Percentiles rank a stretch among this genome's conserved stretches.
Evolutionary conservation across 2,888 invertebrate genomes (phyloP).

Genomic region (Resseliella maxima): DNA sequence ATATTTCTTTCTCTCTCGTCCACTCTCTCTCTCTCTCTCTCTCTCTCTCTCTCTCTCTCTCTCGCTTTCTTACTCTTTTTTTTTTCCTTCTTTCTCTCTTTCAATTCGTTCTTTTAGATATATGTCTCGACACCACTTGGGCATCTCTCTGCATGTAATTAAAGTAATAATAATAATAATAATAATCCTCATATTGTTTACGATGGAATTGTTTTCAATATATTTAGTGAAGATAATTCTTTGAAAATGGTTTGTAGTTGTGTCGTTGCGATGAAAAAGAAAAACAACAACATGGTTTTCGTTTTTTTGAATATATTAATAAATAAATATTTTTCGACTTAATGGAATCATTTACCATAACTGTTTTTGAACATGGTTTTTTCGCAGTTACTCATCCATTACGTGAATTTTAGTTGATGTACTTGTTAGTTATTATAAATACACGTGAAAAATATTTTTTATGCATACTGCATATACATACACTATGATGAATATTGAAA

Average conservation of each 20-base stretch:
- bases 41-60: too few species aligned
- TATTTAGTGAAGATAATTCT: slow-evolving; percentile 47
- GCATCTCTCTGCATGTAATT: neutral
- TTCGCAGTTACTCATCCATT: slow-evolving; percentile 35
- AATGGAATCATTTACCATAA: slow-evolving; percentile 53
- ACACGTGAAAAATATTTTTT: neutral
- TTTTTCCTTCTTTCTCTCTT: neutral
- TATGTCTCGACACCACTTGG: neutral
- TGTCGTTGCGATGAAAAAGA: too few species aligned
- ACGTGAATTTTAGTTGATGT: neutral
- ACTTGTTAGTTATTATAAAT: neutral
- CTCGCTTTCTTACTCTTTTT: too few species aligned
- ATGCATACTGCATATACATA: too few species aligned
- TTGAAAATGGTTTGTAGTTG: neutral
- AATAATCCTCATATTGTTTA: slow-evolving; percentile 16
- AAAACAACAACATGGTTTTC: too few species aligned
- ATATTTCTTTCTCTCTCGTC: neutral
- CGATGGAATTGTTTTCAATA: slow-evolving; percentile 48
- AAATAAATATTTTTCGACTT: slow-evolving; percentile 33
- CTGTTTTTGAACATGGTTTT: slow-evolving; percentile 10
- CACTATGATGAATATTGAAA: too few species aligned
- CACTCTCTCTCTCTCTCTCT: too few species aligned
- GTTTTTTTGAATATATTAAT: slow-evolving; percentile 25
- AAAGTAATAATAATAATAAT: neutral
- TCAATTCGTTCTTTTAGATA: neutral